Percentiles rank a stretch among this genome's conserved stretches.
phyloP scores from a whole-genome alignment of 2,888 invertebrate species.

The Crioceris asparagi region DNA sequence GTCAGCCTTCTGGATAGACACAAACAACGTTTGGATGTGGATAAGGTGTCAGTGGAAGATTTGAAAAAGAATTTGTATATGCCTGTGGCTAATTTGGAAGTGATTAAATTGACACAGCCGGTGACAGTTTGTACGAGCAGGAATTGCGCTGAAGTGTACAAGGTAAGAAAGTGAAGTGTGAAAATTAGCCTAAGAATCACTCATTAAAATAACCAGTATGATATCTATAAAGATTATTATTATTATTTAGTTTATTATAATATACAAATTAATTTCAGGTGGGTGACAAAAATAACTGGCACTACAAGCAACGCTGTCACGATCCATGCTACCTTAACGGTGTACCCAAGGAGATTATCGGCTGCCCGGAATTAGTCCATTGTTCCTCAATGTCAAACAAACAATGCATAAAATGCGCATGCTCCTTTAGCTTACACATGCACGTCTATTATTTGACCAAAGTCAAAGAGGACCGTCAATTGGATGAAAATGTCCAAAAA shows the following conservation, averaged over 20 bases:
- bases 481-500: constrained; percentile 23
- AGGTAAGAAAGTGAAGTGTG: no score
- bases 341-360: constrained; percentile 29
- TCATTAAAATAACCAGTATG: no score
- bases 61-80: constrained; percentile 27
- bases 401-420: constrained; percentile 26
- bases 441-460: constrained; percentile 32
- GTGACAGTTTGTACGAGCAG: constrained; percentile 27
- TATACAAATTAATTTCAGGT: no score
- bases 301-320: constrained; percentile 30
- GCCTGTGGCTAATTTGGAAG: constrained; percentile 25
- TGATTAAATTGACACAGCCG: constrained; percentile 25
- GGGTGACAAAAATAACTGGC: constrained; percentile 24
- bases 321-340: no score
- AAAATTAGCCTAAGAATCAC: no score
- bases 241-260: no score
- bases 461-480: constrained; percentile 22
- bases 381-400: constrained; percentile 27
- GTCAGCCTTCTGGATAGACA: constrained; percentile 25
- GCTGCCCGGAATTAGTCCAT: constrained; percentile 26
- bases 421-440: constrained; percentile 30
- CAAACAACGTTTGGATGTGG: constrained; percentile 16
- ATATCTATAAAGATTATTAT: no score
- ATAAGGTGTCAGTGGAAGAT: constrained; percentile 21
- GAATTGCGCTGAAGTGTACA: constrained; percentile 24